These are phyloP conservation scores for Cecidostiba fungosa DNA, from an alignment of 2,888 invertebrate genomes.

Conservation along the genomic window DNA sequence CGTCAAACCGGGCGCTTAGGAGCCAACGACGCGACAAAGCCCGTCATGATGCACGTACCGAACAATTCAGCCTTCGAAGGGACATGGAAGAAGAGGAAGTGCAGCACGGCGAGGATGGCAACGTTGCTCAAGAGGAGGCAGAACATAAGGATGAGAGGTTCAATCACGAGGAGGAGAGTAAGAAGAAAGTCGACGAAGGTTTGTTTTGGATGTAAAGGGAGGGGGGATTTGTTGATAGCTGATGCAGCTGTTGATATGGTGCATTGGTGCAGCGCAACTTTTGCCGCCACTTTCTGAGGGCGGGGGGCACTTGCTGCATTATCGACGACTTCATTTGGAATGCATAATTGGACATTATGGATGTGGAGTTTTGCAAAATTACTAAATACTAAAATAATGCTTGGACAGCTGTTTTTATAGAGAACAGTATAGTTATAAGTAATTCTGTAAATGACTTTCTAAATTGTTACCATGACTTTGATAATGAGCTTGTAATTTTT, in stretches of 20 bases:
- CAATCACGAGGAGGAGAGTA: background rate
- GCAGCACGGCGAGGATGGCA: background rate
- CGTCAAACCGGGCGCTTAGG: slow-evolving; percentile 51
- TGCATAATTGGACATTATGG: too few relatives aligned
- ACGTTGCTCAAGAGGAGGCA: background rate
- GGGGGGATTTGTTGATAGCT: background rate
- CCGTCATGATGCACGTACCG: slow-evolving; percentile 49
- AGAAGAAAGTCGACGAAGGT: slow-evolving; percentile 39
- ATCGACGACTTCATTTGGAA: background rate
- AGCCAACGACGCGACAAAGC: slow-evolving; percentile 57
- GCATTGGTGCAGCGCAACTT: background rate
- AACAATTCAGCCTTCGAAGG: slow-evolving; percentile 35
- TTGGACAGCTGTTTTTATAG: background rate
- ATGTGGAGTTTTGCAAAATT: background rate
- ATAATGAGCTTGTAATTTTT: too few relatives aligned
- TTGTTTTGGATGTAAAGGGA: slow-evolving; percentile 13
- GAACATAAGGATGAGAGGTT: background rate
- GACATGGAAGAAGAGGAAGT: background rate
- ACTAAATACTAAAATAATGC: background rate
- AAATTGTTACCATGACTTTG: too few relatives aligned
- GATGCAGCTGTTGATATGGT: too few relatives aligned
- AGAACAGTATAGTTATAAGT: background rate
- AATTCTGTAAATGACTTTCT: background rate
- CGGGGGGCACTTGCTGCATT: too few relatives aligned
- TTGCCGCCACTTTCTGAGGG: slow-evolving; percentile 9